Percentiles rank a stretch among this genome's conserved stretches.
These are phyloP conservation scores for Chalcosyrphus nemorum DNA, from an alignment of 2,888 invertebrate genomes.

Conservation along the genomic window DNA sequence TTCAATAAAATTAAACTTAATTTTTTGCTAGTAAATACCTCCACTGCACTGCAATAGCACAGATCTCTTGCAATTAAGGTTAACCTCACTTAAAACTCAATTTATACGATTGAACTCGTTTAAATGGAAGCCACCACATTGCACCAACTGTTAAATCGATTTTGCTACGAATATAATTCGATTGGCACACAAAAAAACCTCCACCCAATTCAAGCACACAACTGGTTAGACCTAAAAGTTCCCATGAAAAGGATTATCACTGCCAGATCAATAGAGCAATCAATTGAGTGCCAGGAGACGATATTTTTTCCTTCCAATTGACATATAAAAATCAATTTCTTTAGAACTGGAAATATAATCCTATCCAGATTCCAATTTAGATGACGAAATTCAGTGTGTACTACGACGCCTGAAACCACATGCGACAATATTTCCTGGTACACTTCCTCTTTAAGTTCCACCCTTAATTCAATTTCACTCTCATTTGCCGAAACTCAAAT, in stretches of 20 bases:
- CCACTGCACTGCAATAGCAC: too few species aligned
- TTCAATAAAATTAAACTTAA: too few species aligned
- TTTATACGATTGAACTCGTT: not conserved
- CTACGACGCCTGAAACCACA: conserved; percentile 30
- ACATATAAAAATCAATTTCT: conserved; percentile 30
- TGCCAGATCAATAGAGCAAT: conserved; percentile 24
- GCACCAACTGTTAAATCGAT: too few species aligned
- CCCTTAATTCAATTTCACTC: conserved; percentile 45
- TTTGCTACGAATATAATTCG: too few species aligned
- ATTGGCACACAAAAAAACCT: too few species aligned
- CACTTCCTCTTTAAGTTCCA: conserved; percentile 4
- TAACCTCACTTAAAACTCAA: not conserved
- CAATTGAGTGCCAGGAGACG: not conserved
- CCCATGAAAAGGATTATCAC: not conserved
- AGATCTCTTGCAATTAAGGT: too few species aligned
- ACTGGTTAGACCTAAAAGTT: not conserved
- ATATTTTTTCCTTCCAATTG: not conserved
- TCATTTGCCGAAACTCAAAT: conserved; percentile 23
- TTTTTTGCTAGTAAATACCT: too few species aligned
- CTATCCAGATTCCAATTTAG: conserved; percentile 36
- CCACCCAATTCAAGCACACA: not conserved
- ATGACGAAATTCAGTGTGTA: conserved; percentile 38
- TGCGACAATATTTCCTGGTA: conserved; percentile 28
- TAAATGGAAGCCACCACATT: not conserved
- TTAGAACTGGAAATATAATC: conserved; percentile 30